Evolutionary conservation across 2,888 invertebrate genomes (phyloP), one percentile per base, ranked within the genome.

Genomic region (Julus scandinavius): DNA sequence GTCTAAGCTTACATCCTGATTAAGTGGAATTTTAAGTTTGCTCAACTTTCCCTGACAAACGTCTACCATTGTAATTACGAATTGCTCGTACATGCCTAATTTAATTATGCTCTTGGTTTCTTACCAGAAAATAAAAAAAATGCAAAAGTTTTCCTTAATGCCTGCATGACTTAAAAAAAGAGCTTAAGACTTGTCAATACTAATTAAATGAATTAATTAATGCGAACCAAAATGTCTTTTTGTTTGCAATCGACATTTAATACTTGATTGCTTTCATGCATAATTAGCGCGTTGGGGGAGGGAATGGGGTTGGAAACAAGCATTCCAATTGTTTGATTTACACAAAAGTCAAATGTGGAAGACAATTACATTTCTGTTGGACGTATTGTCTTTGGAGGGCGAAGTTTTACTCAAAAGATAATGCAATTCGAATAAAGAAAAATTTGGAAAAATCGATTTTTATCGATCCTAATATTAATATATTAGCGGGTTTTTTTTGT

Each of bases 131-230:
- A 7, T 7, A 45, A 45, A 58, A 58, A 58, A 58, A 58, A n/a
- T 58, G 58, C 58, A 58, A 58, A 58, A 58, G 58, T 58, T 58
- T 58, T 58, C 58, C 58, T 58, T 58, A 58, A 58, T 58, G 58
- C 58, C 58, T 58, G 58, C 58, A n/a, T 58, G 58, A 58, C 58
- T 58, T 58, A 58, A 17, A 58, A 58, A 58, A 58, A 58, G 58
- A 58, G 58, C 58, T 15, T 58, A 58, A 58, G 58, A 58, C 58
- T 58, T 58, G 58, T 58, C 58, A 58, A 58, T 58, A 58, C 58
- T 58, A 58, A 58, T 58, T 58, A 58, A 58, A 58, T 58, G 58
- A 58, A 58, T 58, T 58, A 58, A 58, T 58, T 58, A 58, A 58
- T 58, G 58, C 58, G 58, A 58, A 58, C 58, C 58, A 58, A 58